Percentiles rank a stretch among this genome's conserved stretches.
These are phyloP conservation scores for Poeciliopsis infans DNA, from an alignment of 2,797 vertebrate genomes.

Conservation along the genomic window DNA sequence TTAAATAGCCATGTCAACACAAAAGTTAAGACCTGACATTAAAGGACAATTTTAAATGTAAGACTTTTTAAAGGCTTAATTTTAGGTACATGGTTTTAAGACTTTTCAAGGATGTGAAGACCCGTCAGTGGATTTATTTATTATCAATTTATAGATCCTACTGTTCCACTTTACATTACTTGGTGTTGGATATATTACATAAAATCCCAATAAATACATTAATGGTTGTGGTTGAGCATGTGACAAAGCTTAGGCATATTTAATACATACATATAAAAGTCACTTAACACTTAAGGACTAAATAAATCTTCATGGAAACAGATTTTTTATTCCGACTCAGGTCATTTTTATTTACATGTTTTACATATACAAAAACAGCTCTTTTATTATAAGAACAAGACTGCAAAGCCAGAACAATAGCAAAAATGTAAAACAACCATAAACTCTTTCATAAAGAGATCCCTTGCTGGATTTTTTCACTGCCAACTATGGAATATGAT, in stretches of 20 bases:
- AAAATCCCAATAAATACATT: not conserved
- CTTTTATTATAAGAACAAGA: slow-evolving; percentile 62
- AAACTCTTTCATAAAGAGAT: slow-evolving; percentile 65
- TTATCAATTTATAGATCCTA: not conserved
- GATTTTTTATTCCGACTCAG: not conserved
- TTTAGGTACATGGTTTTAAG: too few species aligned
- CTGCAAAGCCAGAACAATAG: slow-evolving; percentile 74
- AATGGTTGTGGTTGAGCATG: not conserved
- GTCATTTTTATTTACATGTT: slow-evolving; percentile 74
- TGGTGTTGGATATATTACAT: not conserved
- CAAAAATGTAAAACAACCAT: slow-evolving; percentile 72
- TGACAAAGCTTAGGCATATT: not conserved
- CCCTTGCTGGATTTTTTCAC: slow-evolving; percentile 55
- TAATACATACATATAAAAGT: not conserved
- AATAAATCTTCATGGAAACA: not conserved
- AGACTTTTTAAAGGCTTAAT: too few species aligned
- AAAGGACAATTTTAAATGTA: too few species aligned
- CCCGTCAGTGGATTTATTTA: too few species aligned
- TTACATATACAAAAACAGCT: slow-evolving; percentile 75
- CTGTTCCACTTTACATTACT: not conserved
- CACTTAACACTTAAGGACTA: not conserved
- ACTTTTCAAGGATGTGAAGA: too few species aligned
- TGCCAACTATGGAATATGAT: slow-evolving; percentile 64
- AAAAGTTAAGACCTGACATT: too few species aligned
- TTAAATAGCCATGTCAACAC: too few species aligned